phyloP scores from a whole-genome alignment of 2,888 invertebrate genomes.

The Chironomus riparius region DNA sequence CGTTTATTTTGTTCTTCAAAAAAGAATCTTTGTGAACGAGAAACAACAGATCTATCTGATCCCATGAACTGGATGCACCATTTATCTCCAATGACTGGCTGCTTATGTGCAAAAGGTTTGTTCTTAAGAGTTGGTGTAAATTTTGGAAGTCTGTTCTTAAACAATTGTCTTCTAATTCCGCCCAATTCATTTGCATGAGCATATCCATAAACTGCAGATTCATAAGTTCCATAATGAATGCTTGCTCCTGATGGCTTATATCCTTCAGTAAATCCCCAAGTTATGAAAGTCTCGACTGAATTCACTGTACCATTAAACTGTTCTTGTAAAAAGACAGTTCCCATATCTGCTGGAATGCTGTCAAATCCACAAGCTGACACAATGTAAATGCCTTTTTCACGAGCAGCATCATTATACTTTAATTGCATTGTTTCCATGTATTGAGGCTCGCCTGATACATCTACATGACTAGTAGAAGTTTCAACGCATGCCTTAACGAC shows the following conservation, averaged over 20 bases:
- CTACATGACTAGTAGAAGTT: slow-evolving; percentile 75
- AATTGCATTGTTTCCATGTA: slow-evolving; percentile 80
- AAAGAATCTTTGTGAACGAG: slow-evolving; percentile 69
- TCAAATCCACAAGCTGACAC: slow-evolving; percentile 91
- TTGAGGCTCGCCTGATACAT: slow-evolving; percentile 88
- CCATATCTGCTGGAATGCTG: slow-evolving; percentile 86
- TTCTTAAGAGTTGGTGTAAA: slow-evolving; percentile 52
- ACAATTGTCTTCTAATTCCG: slow-evolving; percentile 57
- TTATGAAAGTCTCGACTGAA: slow-evolving; percentile 64
- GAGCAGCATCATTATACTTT: slow-evolving; percentile 63
- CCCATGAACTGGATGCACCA: slow-evolving; percentile 72
- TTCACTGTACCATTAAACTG: slow-evolving; percentile 70
- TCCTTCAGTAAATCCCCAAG: slow-evolving; percentile 34
- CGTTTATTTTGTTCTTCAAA: slow-evolving; percentile 57
- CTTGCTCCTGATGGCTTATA: slow-evolving; percentile 41
- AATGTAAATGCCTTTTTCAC: slow-evolving; percentile 73
- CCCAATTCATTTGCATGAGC: slow-evolving; percentile 55
- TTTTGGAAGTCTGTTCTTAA: slow-evolving; percentile 51
- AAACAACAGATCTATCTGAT: slow-evolving; percentile 72
- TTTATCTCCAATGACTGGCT: slow-evolving; percentile 37
- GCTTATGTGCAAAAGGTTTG: slow-evolving; percentile 47
- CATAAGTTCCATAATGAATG: slow-evolving; percentile 84
- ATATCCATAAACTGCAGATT: slow-evolving; percentile 73
- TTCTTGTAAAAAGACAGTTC: slow-evolving; percentile 63
- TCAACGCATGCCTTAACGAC: slow-evolving; percentile 74